Evolutionary conservation across 2,113 vertebrate species (phyloP), one percentile per base, ranked within the genome.

Genomic region (Lagopus leucura): DNA sequence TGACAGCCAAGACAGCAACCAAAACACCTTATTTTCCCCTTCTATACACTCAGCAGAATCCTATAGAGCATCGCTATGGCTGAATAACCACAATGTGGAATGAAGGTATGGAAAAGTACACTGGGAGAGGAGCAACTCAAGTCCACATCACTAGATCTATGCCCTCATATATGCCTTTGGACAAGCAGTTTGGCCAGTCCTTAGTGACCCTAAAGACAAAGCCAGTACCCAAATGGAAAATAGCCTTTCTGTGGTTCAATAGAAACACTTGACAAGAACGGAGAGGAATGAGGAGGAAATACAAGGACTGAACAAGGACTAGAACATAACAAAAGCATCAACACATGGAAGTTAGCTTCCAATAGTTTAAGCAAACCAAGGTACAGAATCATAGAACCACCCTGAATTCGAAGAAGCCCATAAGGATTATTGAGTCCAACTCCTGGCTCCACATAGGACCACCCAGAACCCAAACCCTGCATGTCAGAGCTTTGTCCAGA

Each of bases 61-160:
- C 47, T 0, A 0, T 17, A 70, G 45, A 86, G 65, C 36, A 15
- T 22, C 0, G 1, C 5, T 73, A 40, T 11, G 15, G 3, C 12
- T 14, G 3, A 36, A 69, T 69, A 45, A 5, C 11, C 13, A 4
- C 3, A 30, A 0, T 1, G 1, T 25, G 48, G n/a, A 24, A 40
- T 9, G 7, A 83, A 25, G 30, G 55, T 54, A 74, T 0, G 0
- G 69, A 88, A 69, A 36, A 70, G 42, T 32, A 79, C 0, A 0
- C 6, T 38, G 38, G 0, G 13, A 92, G 60, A 42, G 40, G 10
- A 83, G 71, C 22, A 65, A 82, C 16, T 16, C 32, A 67, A 34
- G 8, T 11, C 11, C 50, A 58, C 55, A 32, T 34, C 27, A 20
- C 4, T 17, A 85, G 12, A 8, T 75, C 7, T 52, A 45, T 60